A percentile compares a stretch with the other conserved stretches of the same genome.
These are phyloP conservation scores for Blastobasis adustella DNA, from an alignment of 2,888 invertebrate genomes.

Conservation along the genomic window DNA sequence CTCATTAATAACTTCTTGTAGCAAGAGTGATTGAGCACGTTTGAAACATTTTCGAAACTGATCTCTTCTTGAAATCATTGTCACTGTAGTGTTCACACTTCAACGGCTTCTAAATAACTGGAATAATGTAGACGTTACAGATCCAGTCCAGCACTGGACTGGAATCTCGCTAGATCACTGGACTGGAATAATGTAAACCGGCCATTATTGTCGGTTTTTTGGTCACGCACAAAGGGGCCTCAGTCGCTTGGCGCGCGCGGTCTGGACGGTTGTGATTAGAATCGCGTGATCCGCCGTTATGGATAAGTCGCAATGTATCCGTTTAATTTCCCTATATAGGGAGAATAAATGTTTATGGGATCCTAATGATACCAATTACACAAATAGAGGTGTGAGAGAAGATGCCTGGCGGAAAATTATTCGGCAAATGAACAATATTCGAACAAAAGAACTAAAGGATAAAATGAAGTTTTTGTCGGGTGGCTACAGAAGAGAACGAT, in stretches of 20 bases:
- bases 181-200: too few relatives aligned
- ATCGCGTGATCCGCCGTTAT: conserved; percentile 9
- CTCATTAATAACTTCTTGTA: too few relatives aligned
- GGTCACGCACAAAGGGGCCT: too few relatives aligned
- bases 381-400: conserved; percentile 24
- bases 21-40: too few relatives aligned
- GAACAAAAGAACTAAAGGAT: conserved; percentile 15
- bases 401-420: conserved; percentile 20
- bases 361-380: conserved; percentile 18
- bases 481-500: conserved; percentile 19
- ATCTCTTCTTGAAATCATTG: too few relatives aligned
- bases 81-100: too few relatives aligned
- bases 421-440: conserved; percentile 10
- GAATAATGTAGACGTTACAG: too few relatives aligned
- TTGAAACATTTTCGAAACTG: too few relatives aligned
- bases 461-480: conserved; percentile 20
- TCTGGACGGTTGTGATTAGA: conserved; percentile 6
- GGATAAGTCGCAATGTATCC: conserved; percentile 4
- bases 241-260: conserved; percentile 12
- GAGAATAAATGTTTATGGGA: conserved; percentile 18
- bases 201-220: too few relatives aligned
- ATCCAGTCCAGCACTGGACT: too few relatives aligned
- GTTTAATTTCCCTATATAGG: conserved; percentile 16
- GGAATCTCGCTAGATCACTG: too few relatives aligned
- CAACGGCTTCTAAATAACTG: too few relatives aligned